These are phyloP conservation scores for Stictocephala bisonia DNA, from an alignment of 2,888 invertebrate genomes.

Conservation along the genomic window DNA sequence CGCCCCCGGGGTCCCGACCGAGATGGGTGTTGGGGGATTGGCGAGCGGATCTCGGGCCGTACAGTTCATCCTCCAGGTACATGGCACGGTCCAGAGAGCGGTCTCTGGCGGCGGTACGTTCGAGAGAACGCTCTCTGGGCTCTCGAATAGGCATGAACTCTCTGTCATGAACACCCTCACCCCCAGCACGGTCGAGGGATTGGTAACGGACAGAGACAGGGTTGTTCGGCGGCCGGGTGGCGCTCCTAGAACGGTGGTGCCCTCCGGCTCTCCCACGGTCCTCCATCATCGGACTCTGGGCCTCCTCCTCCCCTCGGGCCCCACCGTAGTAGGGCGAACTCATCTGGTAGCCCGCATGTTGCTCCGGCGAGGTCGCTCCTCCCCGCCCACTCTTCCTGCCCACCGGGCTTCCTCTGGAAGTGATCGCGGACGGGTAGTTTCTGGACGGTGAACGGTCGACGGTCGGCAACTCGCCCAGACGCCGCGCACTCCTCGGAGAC, in stretches of 20 bases:
- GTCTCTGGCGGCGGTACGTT: conserved; percentile 71
- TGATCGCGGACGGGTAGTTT: conserved; percentile 76
- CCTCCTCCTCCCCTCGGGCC: conserved; percentile 83
- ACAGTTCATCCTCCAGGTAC: conserved; percentile 78
- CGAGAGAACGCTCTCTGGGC: conserved; percentile 75
- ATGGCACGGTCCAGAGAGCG: conserved; percentile 75
- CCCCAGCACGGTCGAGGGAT: conserved; percentile 74
- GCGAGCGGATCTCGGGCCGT: conserved; percentile 73
- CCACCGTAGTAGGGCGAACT: conserved; percentile 66
- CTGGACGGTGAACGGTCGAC: conserved; percentile 91
- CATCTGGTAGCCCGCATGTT: conserved; percentile 56
- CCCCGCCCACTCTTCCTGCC: conserved; percentile 65
- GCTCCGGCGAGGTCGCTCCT: conserved; percentile 72
- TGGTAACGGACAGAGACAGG: conserved; percentile 71
- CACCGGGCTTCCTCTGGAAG: conserved; percentile 63
- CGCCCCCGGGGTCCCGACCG: conserved; percentile 67
- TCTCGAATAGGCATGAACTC: conserved; percentile 89
- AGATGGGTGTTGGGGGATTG: conserved; percentile 77
- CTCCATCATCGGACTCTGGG: conserved; percentile 87
- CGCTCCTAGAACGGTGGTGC: conserved; percentile 83
- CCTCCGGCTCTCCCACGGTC: conserved; percentile 74
- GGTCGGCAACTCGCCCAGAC: conserved; percentile 80
- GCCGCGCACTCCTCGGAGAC: conserved; percentile 73
- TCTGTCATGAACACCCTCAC: conserved; percentile 73
- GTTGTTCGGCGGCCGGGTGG: conserved; percentile 72